A percentile compares a stretch with the other conserved stretches of the same genome.
Evolutionary conservation across 2,113 vertebrate genomes (phyloP).

Genomic region (Phalacrocorax aristotelis): DNA sequence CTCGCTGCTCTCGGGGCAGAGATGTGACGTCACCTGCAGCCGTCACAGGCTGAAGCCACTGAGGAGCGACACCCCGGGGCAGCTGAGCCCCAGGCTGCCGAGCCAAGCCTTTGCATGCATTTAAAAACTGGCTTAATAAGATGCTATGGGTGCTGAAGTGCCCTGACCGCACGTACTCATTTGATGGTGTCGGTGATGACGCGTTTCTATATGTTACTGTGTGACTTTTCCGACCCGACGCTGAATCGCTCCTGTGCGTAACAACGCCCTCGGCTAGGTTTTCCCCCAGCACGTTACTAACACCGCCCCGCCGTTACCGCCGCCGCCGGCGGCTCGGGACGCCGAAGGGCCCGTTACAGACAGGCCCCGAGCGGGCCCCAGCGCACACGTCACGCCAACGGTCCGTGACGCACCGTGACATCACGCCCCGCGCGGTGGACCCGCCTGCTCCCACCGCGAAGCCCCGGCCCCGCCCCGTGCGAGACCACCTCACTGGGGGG

Average conservation of each 20-base stretch:
- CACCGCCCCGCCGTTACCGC: accelerated
- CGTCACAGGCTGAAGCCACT: accelerated
- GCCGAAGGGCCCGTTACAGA: accelerated
- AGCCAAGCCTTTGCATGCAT: accelerated
- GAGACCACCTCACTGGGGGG: accelerated
- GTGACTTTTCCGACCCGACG: accelerated
- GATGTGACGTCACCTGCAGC: accelerated
- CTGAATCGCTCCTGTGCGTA: accelerated
- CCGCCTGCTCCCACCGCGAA: neutral
- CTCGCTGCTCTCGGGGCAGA: accelerated
- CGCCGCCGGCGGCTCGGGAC: too few species aligned
- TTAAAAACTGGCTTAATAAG: accelerated
- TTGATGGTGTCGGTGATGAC: neutral
- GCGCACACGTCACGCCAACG: accelerated
- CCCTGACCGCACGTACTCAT: accelerated
- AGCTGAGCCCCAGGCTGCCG: neutral
- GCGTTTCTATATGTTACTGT: accelerated
- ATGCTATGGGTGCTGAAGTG: accelerated
- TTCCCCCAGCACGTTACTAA: neutral
- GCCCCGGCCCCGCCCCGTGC: neutral
- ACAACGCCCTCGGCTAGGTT: accelerated
- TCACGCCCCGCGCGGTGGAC: accelerated
- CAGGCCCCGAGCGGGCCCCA: accelerated
- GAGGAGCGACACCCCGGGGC: neutral
- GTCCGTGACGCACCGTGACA: neutral